Conservation (phyloP, 2,888 invertebrate species). For the Luperina nickerlii region DNA sequence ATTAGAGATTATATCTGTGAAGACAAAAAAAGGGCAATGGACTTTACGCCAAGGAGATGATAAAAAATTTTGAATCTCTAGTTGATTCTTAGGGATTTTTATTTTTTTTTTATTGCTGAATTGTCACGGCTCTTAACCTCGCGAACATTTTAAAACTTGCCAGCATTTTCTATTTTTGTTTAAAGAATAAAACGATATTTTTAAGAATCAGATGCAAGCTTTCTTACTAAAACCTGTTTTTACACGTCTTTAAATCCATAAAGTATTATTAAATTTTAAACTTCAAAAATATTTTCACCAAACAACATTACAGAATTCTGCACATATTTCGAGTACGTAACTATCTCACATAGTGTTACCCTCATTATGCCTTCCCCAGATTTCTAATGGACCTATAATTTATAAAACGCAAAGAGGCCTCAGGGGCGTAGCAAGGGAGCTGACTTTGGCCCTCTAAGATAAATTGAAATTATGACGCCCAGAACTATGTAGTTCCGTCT, state of each 20-base stretch:
- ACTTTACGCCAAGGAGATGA: background rate
- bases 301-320: conserved; percentile 31
- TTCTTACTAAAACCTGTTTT: background rate
- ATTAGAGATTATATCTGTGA: conserved; percentile 26
- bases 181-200: background rate
- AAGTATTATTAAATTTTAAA: conserved; percentile 21
- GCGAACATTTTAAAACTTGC: no score
- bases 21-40: conserved; percentile 3
- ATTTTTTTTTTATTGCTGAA: no score
- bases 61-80: background rate
- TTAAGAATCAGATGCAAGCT: background rate
- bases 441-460: conserved; percentile 44
- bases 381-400: conserved; percentile 49
- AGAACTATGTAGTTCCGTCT: conserved; percentile 23
- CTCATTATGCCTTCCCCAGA: conserved; percentile 50
- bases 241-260: conserved; percentile 2
- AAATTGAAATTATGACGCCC: conserved; percentile 45
- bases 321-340: conserved; percentile 40
- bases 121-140: no score
- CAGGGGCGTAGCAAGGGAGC: conserved; percentile 17
- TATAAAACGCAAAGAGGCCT: conserved; percentile 37
- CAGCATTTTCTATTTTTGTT: background rate
- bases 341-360: conserved; percentile 39
- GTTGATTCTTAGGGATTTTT: background rate
- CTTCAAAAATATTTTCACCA: conserved; percentile 17